Evolutionary conservation across 2,113 vertebrate species (phyloP).

Genomic region (Naja naja): DNA sequence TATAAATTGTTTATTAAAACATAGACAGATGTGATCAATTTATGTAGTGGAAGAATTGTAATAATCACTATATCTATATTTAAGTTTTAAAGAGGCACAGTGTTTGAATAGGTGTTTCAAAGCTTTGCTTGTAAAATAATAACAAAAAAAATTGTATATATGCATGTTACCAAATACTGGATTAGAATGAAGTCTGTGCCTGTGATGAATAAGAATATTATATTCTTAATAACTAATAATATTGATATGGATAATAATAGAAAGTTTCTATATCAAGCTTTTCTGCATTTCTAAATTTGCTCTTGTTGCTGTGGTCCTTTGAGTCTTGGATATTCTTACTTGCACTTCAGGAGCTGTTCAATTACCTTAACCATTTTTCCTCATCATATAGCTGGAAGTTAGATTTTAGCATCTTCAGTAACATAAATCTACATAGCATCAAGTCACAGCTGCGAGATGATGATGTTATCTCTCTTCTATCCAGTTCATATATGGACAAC

Average conservation of each 20-base stretch:
- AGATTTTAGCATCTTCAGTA: neutral
- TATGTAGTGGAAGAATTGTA: neutral
- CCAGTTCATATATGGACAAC: neutral
- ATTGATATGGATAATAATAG: conserved; percentile 21
- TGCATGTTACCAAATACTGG: neutral
- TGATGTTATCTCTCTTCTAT: neutral
- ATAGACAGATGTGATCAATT: neutral
- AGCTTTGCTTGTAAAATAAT: neutral
- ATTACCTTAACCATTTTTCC: neutral
- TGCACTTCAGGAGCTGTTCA: neutral
- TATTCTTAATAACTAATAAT: neutral
- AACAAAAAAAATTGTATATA: neutral
- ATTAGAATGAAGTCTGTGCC: conserved; percentile 12
- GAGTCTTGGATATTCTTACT: neutral
- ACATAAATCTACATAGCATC: neutral
- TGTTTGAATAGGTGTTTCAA: neutral
- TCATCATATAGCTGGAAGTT: neutral
- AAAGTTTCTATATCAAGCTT: neutral
- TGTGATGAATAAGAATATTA: neutral
- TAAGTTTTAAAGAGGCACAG: neutral
- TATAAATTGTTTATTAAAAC: neutral
- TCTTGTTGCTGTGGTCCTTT: neutral
- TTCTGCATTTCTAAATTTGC: neutral
- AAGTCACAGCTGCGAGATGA: neutral
- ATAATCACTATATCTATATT: neutral